A percentile compares a stretch with the other conserved stretches of the same genome.
Evolutionary conservation across 1,140 invertebrate species (phyloP).

Genomic region (Tribolium castaneum): DNA sequence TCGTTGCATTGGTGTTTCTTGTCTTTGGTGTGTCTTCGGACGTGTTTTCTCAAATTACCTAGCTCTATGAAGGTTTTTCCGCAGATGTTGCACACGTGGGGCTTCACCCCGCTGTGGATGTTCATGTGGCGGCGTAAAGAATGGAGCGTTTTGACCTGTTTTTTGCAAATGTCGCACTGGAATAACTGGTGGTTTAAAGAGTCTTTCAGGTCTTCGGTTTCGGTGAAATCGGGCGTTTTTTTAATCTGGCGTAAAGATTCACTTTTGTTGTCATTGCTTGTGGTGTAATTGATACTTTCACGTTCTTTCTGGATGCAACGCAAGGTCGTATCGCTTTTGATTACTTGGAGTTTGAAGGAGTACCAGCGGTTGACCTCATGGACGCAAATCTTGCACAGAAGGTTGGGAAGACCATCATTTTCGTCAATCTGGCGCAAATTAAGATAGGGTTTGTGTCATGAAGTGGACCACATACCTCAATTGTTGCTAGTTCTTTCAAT

Average conservation of each 20-base stretch:
- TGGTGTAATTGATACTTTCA: neutral
- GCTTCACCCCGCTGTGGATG: slow-evolving; percentile 71
- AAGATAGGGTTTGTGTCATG: neutral
- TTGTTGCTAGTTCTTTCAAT: slow-evolving; percentile 13
- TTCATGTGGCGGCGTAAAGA: slow-evolving; percentile 66
- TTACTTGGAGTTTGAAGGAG: slow-evolving; percentile 20
- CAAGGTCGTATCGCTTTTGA: slow-evolving; percentile 7
- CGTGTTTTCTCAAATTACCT: slow-evolving; percentile 44
- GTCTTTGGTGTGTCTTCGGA: slow-evolving; percentile 37
- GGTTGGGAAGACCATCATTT: slow-evolving; percentile 15
- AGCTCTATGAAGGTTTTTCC: slow-evolving; percentile 71
- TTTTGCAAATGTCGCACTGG: slow-evolving; percentile 43
- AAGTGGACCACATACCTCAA: neutral
- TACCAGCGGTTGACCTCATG: slow-evolving; percentile 19
- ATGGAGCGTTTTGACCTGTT: slow-evolving; percentile 41
- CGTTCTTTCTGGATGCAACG: slow-evolving; percentile 6
- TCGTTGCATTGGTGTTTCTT: slow-evolving; percentile 42
- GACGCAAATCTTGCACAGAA: slow-evolving; percentile 2
- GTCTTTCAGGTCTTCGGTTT: neutral
- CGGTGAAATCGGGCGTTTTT: neutral
- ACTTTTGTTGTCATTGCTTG: neutral
- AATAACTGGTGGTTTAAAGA: neutral
- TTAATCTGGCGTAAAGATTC: neutral
- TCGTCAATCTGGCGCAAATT: slow-evolving; percentile 5
- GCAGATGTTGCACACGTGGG: slow-evolving; percentile 73